Conservation (phyloP, 2,888 invertebrate species). For the Byasa hedistus region DNA sequence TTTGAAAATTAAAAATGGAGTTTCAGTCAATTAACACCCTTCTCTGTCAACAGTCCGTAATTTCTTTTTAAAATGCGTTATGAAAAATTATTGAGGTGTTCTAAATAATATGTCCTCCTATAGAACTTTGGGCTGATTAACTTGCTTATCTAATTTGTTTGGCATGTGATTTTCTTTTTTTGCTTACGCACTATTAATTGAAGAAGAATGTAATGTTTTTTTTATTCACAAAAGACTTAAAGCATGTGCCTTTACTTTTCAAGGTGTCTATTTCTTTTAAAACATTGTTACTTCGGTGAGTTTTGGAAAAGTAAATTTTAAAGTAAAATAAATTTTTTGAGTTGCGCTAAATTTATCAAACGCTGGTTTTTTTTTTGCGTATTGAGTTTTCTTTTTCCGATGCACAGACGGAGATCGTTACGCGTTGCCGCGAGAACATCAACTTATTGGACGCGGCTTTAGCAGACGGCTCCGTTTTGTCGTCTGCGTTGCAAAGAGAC, state of each 20-base stretch:
- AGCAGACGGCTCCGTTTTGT: slow-evolving; percentile 72
- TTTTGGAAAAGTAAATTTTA: no score
- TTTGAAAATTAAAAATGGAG: slow-evolving; percentile 73
- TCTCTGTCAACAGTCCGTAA: slow-evolving; percentile 57
- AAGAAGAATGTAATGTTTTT: not conserved
- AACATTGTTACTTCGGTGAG: not conserved
- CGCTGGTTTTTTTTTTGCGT: slow-evolving; percentile 36
- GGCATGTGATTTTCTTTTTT: slow-evolving; percentile 39
- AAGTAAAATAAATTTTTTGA: not conserved
- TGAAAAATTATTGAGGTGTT: slow-evolving; percentile 33
- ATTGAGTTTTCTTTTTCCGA: slow-evolving; percentile 54
- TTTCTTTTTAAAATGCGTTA: not conserved
- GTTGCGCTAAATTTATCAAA: not conserved
- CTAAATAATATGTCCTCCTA: slow-evolving; percentile 13
- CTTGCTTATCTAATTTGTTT: slow-evolving; percentile 59
- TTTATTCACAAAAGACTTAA: slow-evolving; percentile 4
- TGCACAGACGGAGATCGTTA: slow-evolving; percentile 89
- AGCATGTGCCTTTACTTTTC: slow-evolving; percentile 15
- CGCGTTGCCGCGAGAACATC: slow-evolving; percentile 92
- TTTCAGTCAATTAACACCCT: slow-evolving; percentile 81
- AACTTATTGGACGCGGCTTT: slow-evolving; percentile 87
- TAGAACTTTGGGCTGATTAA: slow-evolving; percentile 45
- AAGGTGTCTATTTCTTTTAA: not conserved
- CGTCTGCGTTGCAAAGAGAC: slow-evolving; percentile 78
- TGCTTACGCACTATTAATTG: slow-evolving; percentile 25